Base-by-base conservation (phyloP, 2,113 vertebrate genomes). In the Cygnus atratus region DNA sequence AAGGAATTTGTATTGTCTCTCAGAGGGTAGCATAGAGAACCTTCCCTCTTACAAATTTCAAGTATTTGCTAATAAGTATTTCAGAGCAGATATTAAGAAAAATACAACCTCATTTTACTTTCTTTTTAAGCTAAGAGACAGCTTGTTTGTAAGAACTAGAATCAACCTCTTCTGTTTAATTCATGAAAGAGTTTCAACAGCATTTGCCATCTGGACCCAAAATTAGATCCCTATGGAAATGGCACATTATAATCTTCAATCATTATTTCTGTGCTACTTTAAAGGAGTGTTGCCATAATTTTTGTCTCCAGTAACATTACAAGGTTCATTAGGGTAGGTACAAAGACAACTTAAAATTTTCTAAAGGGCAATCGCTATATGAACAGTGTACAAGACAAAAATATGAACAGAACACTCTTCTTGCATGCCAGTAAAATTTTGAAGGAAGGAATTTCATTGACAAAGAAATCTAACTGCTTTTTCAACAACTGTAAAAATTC, bases 171-270 rank as follows among this genome's bases (percentile, higher is more conserved):
- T 68, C 74, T 81, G 52, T 95, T 87, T 92, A 95, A 91, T 91
- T 91, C 84, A 87, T 89, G 81, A 87, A 91, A 91, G 24, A 75
- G 73, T 28, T 95, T 94, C 76, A 96, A 84, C 17, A 46, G 50
- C 50, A 80, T 93, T 92, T 95, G 75, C 91, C 95, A 96, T 95
- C 87, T 95, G 90, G 89, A 80, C 68, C 2, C 3, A 3, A 92
- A 95, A 93, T 77, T 91, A 93, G 35, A 93, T 92, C 87, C 57
- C 84, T 57, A 29, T 68, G 73, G 65, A 92, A 93, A 89, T 94
- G 39, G 35, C 70, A 73, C 55, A 37, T 91, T 91, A 93, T 75
- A 78, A 88, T 54, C 46, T 83, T 89, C 89, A 85, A 94, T 95
- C 44, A 91, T 87, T 70, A 13, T 76, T 95, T 90, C 84, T 91